phyloP scores from a whole-genome alignment of 1,140 invertebrate genomes.

The Stenopsyche tienmushanensis region DNA sequence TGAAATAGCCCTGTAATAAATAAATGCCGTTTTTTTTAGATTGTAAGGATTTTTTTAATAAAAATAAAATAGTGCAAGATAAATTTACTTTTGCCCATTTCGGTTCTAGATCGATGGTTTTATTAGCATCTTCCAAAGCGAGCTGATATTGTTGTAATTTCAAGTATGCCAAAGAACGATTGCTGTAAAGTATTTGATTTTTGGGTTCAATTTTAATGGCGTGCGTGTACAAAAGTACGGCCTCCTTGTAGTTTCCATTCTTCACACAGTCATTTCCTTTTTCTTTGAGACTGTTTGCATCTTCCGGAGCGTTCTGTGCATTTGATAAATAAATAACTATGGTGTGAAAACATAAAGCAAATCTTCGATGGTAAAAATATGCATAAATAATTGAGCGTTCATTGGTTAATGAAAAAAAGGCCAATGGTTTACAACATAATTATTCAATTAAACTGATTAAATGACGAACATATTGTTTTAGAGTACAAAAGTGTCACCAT shows the following conservation, averaged over 20 bases:
- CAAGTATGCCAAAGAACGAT: constrained; percentile 76
- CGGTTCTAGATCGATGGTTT: constrained; percentile 72
- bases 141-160: constrained; percentile 76
- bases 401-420: too few relatives aligned
- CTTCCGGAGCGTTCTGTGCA: constrained; percentile 36
- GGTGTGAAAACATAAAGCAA: too few relatives aligned
- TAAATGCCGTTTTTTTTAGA: not conserved
- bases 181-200: constrained; percentile 75
- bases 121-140: constrained; percentile 75
- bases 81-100: constrained; percentile 74
- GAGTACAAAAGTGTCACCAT: too few relatives aligned
- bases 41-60: not conserved
- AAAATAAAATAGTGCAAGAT: not conserved
- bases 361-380: too few relatives aligned
- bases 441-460: too few relatives aligned
- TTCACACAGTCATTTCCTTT: constrained; percentile 76
- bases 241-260: constrained; percentile 71
- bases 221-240: constrained; percentile 76
- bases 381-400: too few relatives aligned
- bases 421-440: too few relatives aligned
- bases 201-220: constrained; percentile 73
- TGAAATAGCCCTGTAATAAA: constrained; percentile 68
- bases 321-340: too few relatives aligned
- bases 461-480: too few relatives aligned
- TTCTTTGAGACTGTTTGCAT: constrained; percentile 61